These are phyloP conservation scores for Melanotaenia parkinsoni DNA, from an alignment of 2,797 vertebrate species.

Conservation along the genomic window DNA sequence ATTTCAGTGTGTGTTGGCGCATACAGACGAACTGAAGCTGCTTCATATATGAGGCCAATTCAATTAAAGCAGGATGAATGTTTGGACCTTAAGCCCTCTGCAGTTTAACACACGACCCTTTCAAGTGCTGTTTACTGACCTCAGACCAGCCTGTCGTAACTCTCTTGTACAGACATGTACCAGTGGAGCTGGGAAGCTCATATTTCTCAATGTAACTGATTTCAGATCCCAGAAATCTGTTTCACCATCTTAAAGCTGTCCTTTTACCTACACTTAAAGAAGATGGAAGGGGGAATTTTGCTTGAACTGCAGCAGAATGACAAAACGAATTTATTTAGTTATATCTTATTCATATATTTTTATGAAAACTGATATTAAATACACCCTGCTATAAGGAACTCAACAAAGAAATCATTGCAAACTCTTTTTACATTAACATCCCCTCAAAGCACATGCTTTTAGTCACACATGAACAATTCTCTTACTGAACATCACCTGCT, in stretches of 20 bases:
- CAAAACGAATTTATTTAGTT: neutral
- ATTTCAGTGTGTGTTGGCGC: neutral
- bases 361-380: neutral
- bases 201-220: neutral
- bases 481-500: neutral
- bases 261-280: neutral
- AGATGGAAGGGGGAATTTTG: neutral
- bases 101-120: conserved; percentile 54
- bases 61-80: conserved; percentile 49
- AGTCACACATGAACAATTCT: neutral
- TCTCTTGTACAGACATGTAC: conserved; percentile 8
- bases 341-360: neutral
- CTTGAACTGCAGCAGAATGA: neutral
- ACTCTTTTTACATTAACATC: neutral
- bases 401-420: neutral
- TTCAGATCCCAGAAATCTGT: neutral
- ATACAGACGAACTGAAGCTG: conserved; percentile 23
- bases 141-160: conserved; percentile 23
- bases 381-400: neutral
- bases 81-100: conserved; percentile 35
- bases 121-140: conserved; percentile 51
- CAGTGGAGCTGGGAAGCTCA: neutral
- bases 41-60: conserved; percentile 33
- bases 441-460: neutral
- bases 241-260: neutral